Evolutionary conservation across 1,140 invertebrate genomes (phyloP).

Genomic region (Drosophila ohnishii): DNA sequence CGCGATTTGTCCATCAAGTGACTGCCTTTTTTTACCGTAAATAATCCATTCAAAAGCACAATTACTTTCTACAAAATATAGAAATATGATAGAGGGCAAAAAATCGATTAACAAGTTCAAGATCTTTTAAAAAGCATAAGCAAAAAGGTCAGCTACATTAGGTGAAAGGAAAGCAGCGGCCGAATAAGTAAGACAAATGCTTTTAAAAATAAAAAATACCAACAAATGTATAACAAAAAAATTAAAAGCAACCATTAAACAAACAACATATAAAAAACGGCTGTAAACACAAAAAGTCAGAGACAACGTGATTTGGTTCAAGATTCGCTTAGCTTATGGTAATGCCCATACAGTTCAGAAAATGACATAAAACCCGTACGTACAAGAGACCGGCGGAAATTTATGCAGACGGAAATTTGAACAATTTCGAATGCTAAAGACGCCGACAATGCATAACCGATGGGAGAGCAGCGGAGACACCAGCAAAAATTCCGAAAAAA

Average conservation of each 20-base stretch:
- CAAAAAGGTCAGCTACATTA: slow-evolving; percentile 12
- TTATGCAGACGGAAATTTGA: slow-evolving; percentile 68
- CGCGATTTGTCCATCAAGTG: background rate
- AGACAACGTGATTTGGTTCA: slow-evolving; percentile 56
- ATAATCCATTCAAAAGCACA: background rate
- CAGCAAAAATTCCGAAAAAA: background rate
- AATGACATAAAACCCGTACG: slow-evolving; percentile 54
- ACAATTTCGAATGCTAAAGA: slow-evolving; percentile 64
- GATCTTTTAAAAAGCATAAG: slow-evolving; percentile 22
- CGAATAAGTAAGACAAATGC: background rate
- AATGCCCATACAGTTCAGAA: slow-evolving; percentile 58
- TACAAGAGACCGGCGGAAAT: slow-evolving; percentile 44
- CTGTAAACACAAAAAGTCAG: slow-evolving; percentile 10
- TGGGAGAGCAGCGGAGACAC: slow-evolving; percentile 26
- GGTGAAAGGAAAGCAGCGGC: slow-evolving; percentile 5
- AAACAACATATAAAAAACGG: slow-evolving; percentile 11
- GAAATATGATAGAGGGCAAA: slow-evolving; percentile 18
- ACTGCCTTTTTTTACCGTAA: background rate
- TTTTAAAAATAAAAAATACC: background rate
- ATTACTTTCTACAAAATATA: slow-evolving; percentile 14
- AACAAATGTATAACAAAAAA: slow-evolving; percentile 3
- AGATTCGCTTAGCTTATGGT: slow-evolving; percentile 55
- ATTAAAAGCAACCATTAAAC: slow-evolving; percentile 24
- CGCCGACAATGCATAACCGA: slow-evolving; percentile 58
- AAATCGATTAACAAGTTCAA: slow-evolving; percentile 47